Conservation (phyloP, 2,888 invertebrate species). For the Orthosia gracilis region DNA sequence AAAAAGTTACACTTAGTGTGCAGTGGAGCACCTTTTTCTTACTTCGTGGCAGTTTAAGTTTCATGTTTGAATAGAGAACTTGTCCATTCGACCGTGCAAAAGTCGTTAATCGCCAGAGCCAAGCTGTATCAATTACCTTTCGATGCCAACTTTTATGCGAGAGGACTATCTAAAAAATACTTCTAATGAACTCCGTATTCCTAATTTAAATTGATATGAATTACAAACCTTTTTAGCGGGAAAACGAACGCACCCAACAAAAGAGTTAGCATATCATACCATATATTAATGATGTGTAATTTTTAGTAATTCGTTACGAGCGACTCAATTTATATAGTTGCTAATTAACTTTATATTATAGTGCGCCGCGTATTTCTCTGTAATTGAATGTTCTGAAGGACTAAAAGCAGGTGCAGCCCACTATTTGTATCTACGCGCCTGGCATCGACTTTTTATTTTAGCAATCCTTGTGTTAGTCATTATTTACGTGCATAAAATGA, state of each 20-base stretch:
- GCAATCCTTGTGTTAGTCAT: slow-evolving; percentile 32
- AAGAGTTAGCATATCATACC: slow-evolving; percentile 31
- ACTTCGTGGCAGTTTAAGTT: slow-evolving; percentile 32
- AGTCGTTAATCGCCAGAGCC: slow-evolving; percentile 43
- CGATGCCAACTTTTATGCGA: slow-evolving; percentile 11
- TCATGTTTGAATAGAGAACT: slow-evolving; percentile 27
- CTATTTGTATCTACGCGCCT: slow-evolving; percentile 47
- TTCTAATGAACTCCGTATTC: slow-evolving; percentile 15
- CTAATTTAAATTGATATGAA: slow-evolving; percentile 41
- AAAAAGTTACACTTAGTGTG: slow-evolving; percentile 45
- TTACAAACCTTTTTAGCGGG: slow-evolving; percentile 26
- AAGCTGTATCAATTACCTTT: slow-evolving; percentile 38
- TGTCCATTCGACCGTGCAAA: slow-evolving; percentile 39
- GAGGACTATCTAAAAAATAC: slow-evolving; percentile 1
- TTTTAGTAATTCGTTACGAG: slow-evolving; percentile 57
- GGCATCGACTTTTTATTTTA: slow-evolving; percentile 31
- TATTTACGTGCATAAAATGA: slow-evolving; percentile 40
- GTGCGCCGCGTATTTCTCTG: slow-evolving; percentile 47
- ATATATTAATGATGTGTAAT: slow-evolving; percentile 54
- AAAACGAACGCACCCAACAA: slow-evolving; percentile 35
- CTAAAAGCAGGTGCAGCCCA: slow-evolving; percentile 58
- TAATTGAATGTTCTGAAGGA: slow-evolving; percentile 66
- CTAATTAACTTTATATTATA: slow-evolving; percentile 64
- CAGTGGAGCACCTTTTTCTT: slow-evolving; percentile 29
- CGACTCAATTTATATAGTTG: slow-evolving; percentile 58